phyloP scores from a whole-genome alignment of 2,888 invertebrate genomes.

The Julus scanicus region DNA sequence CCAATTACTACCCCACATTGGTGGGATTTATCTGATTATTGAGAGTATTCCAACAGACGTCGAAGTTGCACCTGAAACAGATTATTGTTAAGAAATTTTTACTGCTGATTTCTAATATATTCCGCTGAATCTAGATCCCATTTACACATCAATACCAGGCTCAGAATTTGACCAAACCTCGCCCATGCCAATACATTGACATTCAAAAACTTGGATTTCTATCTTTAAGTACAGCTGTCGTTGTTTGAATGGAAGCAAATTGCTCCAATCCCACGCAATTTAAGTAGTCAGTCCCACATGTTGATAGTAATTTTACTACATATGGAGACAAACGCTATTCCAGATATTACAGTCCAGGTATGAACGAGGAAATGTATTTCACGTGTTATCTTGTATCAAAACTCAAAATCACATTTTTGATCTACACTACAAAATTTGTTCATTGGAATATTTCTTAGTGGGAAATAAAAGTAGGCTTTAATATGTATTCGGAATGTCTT shows the following conservation, averaged over 20 bases:
- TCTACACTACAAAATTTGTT: no score
- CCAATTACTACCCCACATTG: not conserved
- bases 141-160: not conserved
- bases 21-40: not conserved
- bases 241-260: constrained; percentile 17
- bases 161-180: constrained; percentile 26
- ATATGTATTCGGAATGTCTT: no score
- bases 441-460: no score
- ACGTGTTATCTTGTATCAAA: not conserved
- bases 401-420: no score
- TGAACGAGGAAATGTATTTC: no score
- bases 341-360: not conserved
- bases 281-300: not conserved
- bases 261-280: not conserved
- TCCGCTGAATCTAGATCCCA: not conserved
- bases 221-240: not conserved
- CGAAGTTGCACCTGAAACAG: not conserved
- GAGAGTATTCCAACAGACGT: not conserved
- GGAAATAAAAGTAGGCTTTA: no score
- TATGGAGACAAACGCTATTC: not conserved
- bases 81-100: not conserved
- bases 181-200: not conserved
- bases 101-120: not conserved
- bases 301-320: not conserved
- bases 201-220: not conserved